Base-by-base conservation (phyloP, 1,140 invertebrate species). In the Brachionus paranguensis region DNA sequence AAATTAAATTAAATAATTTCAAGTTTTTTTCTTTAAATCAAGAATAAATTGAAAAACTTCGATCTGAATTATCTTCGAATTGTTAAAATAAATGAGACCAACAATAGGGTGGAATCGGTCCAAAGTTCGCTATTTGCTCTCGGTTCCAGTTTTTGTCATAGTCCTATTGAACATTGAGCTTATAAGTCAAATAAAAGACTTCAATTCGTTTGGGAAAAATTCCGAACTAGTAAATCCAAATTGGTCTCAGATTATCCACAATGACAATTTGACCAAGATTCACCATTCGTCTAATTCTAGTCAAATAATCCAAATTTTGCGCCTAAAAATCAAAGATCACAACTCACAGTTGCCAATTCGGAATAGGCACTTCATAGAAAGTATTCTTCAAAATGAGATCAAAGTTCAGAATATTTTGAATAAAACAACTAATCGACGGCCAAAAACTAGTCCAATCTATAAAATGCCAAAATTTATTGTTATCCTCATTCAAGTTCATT, bases 401-500 rank as follows among this genome's bases (percentile, higher is more conserved):
- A 41, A 72, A 3, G 10, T 10, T 72, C 17, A 72, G 43, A 43
- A 20, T 17, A 41, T 43, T 72, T 8, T 6, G 8, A 72, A 72
- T 17, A 72, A 37, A 11, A 17, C 68, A 20, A 43, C n/a, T 5
- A n/a, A 20, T 17, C 11, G 10, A 2, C 14, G 14, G 7, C 10
- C 65, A n/a, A 45, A n/a, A 17, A 20, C 70, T 10, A 74, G 17
- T 10, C 43, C 3, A 6, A 11, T 76, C 27, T 76, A 76, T 76
- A 76, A 24, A 12, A 50, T 50, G 41, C 72, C 72, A 4, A 76
- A 47, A 50, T 76, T 81, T 47, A 45, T 84, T 33, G 65, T 84
- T 53, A 84, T 84, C 27, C 14, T 74, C 43, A 43, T 84, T 72
- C 91, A 97, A 93, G 96, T 98, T 64, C 97, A 99, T 90, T 94